Base-by-base conservation (phyloP, 2,797 vertebrate species). In the Hapalemur alaotrensis region DNA sequence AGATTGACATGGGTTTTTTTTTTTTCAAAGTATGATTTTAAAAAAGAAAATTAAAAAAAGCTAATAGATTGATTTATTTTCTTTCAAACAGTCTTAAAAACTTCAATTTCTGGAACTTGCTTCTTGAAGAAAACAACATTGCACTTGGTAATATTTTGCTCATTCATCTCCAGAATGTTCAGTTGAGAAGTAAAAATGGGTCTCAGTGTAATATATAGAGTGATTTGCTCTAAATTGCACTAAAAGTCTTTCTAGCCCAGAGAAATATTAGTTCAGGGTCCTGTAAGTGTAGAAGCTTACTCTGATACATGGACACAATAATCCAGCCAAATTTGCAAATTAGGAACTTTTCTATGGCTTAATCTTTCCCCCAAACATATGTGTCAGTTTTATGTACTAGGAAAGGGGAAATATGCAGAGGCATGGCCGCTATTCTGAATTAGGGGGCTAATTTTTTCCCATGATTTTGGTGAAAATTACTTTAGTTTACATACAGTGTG, bases 111-210 rank as follows among this genome's bases (percentile, higher is more conserved):
- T 81, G 78, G 73, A 76, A 43, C 88, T 97, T 97, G 97, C 97
- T 96, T 95, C 87, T 97, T 48, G 85, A 98, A 82, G 82, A 88
- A 76, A 95, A 82, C 82, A 92, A 82, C 57, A 35, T 83, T 80
- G 69, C 1, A 1, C 70, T 63, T 35, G 50, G 90, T 73, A 97
- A 43, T 81, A 82, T 4, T 91, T 65, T 81, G 63, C 86, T 95
- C 67, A 95, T 93, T 98, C 41, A 10, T 38, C 83, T 96, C 87
- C 72, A 89, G 93, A 97, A 97, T 82, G 76, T 95, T 76, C 65
- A 85, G 82, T 22, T 89, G 92, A 98, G 95, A 98, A 97, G 96
- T 91, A 91, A 96, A 98, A 92, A 97, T 97, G 50, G 50, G 59
- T 95, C 91, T 96, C 92, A 73, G n/a, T 61, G 61, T 61, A 63